Evolutionary conservation across 2,888 invertebrate genomes (phyloP).

Genomic region (Protonemura montana): DNA sequence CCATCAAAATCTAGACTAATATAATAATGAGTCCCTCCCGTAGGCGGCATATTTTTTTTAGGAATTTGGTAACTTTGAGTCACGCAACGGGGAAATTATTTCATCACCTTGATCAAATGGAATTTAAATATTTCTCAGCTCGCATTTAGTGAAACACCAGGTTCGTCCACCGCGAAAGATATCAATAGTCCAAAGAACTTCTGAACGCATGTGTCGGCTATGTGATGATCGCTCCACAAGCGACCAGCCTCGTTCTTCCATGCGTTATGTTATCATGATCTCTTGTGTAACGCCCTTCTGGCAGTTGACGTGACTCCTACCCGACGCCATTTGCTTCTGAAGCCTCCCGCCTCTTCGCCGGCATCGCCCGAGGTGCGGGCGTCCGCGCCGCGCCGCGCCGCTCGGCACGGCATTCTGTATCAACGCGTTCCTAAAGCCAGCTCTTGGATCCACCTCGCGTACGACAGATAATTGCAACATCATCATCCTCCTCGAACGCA

Average conservation of each 20-base stretch:
- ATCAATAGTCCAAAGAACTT: neutral
- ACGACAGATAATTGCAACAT: slow-evolving; percentile 25
- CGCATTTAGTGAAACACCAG: neutral
- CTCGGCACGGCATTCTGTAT: neutral
- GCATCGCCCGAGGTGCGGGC: slow-evolving; percentile 19
- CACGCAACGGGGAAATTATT: neutral
- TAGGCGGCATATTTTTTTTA: neutral
- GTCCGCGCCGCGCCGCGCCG: neutral
- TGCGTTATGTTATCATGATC: neutral
- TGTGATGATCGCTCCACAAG: no score
- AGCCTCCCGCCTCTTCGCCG: neutral
- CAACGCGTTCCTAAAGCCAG: neutral
- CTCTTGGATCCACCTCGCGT: neutral
- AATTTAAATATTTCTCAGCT: slow-evolving; percentile 7
- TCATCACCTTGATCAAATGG: slow-evolving; percentile 5
- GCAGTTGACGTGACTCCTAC: slow-evolving; percentile 22
- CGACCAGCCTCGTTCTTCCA: neutral
- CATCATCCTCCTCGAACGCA: slow-evolving; percentile 5
- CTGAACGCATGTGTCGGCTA: no score
- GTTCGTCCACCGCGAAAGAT: neutral
- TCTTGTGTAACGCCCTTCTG: slow-evolving; percentile 22
- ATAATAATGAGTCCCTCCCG: neutral
- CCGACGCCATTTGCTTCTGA: slow-evolving; percentile 17
- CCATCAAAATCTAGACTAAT: slow-evolving; percentile 12
- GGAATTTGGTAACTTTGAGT: neutral